Conservation (phyloP, 2,797 vertebrate species). For the Cuniculus paca region DNA sequence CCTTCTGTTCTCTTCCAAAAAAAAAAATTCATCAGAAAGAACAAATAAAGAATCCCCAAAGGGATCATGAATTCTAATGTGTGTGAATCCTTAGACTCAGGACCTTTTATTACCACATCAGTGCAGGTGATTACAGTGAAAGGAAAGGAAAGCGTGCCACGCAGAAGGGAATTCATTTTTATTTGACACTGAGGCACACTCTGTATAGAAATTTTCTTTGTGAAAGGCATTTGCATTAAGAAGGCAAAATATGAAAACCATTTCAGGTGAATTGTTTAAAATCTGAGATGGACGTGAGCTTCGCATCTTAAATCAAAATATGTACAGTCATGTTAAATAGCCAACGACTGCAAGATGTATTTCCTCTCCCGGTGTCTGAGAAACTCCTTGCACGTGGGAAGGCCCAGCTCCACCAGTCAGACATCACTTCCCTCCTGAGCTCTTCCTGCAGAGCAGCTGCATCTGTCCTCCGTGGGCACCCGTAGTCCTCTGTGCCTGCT, state of each 20-base stretch:
- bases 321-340: neutral
- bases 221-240: conserved; percentile 65
- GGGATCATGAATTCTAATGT: conserved; percentile 84
- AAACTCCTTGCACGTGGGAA: neutral
- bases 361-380: conserved; percentile 12
- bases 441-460: neutral
- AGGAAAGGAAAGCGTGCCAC: conserved; percentile 78
- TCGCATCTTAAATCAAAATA: conserved; percentile 67
- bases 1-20: conserved; percentile 60
- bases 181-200: conserved; percentile 41
- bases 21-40: conserved; percentile 74
- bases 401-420: neutral
- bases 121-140: conserved; percentile 83
- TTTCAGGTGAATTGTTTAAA: conserved; percentile 55
- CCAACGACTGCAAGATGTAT: neutral
- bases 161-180: conserved; percentile 74
- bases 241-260: conserved; percentile 64
- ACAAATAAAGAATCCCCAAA: conserved; percentile 82
- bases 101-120: conserved; percentile 86
- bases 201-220: conserved; percentile 38
- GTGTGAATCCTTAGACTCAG: conserved; percentile 86
- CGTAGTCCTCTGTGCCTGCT: neutral
- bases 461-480: neutral
- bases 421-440: neutral
- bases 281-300: conserved; percentile 18